phyloP scores from a whole-genome alignment of 1,140 invertebrate species.

The Drosophila quadrilineata region DNA sequence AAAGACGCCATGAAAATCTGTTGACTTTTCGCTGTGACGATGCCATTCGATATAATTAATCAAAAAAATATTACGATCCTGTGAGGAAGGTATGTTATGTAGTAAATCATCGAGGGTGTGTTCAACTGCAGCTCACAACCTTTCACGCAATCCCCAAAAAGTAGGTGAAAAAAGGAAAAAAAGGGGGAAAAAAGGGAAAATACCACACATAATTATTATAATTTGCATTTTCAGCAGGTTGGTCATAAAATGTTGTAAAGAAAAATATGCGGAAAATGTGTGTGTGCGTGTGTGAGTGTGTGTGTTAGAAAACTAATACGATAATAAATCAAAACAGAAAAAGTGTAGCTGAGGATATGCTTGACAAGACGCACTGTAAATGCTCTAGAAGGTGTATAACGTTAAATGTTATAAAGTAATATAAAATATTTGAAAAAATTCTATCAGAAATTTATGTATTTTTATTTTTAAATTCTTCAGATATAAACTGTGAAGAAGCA shows the following conservation, averaged over 20 bases:
- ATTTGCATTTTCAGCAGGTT: conserved; percentile 63
- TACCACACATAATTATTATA: conserved; percentile 66
- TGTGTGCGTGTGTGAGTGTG: not conserved
- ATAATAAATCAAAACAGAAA: conserved; percentile 64
- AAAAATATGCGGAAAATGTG: conserved; percentile 1
- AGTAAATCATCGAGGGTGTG: conserved; percentile 19
- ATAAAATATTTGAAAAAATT: too few species aligned
- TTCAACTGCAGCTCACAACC: conserved; percentile 30
- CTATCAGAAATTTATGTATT: too few species aligned
- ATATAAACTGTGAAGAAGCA: too few species aligned
- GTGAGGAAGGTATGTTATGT: not conserved
- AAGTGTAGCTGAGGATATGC: not conserved
- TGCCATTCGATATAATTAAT: conserved; percentile 53
- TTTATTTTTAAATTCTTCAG: too few species aligned
- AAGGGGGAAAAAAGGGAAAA: conserved; percentile 30
- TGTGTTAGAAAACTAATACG: conserved; percentile 43
- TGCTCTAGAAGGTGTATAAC: conserved; percentile 39
- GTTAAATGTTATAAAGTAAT: too few species aligned
- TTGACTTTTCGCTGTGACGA: conserved; percentile 18
- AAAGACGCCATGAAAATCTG: conserved; percentile 8
- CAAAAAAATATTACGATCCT: conserved; percentile 40
- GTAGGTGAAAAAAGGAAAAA: conserved; percentile 8
- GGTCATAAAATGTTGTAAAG: conserved; percentile 9
- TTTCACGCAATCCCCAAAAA: conserved; percentile 14
- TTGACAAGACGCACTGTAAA: not conserved